Base-by-base conservation (phyloP, 2,113 vertebrate genomes). In the Periophthalmodon schlosseri region DNA sequence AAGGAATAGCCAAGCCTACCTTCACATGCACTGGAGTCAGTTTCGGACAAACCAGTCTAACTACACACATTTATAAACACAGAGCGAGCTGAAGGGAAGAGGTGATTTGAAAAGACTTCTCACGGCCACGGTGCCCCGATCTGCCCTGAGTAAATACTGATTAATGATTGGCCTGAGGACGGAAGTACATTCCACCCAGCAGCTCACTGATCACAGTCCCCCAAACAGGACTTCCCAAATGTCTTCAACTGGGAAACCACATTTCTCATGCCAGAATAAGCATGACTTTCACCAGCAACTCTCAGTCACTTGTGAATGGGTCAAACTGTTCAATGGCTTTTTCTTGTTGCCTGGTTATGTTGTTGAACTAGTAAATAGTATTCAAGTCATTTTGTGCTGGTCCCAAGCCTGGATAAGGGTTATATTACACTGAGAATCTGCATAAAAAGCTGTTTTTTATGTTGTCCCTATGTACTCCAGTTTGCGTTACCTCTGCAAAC, bases 61-160 rank as follows among this genome's bases (percentile, higher is more conserved):
- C 84, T 39, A 44, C 68, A 60, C 33, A 56, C 12, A 16, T 71
- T 71, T 36, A 58, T 49, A 64, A 47, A 67, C 58, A 75, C 52
- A 72, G 24, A 68, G 72, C 70, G n/a, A 63, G 47, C 39, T 58
- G 24, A 49, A 85, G 73, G 46, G 72, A 33, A 82, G 63, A 68
- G 61, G 72, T 70, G 70, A 83, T 79, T 82, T 73, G 72, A 36
- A 82, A 72, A 61, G 9, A 73, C 78, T 89, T 89, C 87, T 88
- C 86, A 87, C 50, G 73, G 16, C 77, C 72, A 49, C 70, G 79
- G 49, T 46, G 79, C 70, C 85, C 82, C 4, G 21, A 82, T 79
- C 87, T n/a, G 75, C 83, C 44, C 80, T 91, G 85, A 87, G 82
- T 84, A 92, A 92, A 92, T 85, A 92, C 75, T 88, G 84, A 93